Evolutionary conservation across 2,888 invertebrate genomes (phyloP), one percentile per base, ranked within the genome.

Genomic region (Nomada flava): DNA sequence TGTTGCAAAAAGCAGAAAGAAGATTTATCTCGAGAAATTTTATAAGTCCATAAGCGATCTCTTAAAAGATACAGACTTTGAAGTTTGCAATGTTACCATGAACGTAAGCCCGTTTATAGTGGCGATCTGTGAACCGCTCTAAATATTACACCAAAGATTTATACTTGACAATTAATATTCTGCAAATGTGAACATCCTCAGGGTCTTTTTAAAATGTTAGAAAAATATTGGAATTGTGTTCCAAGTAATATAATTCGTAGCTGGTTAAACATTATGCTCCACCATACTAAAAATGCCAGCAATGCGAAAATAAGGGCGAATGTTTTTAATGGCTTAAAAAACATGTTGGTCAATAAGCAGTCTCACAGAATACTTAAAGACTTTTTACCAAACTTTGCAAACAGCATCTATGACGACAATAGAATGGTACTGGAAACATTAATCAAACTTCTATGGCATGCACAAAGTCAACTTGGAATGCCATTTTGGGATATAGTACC

Each of bases 61-160:
- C 42, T 62, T 90, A 9, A 64, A 72, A 44, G 87, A 90, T 78
- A 29, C 78, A 2, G 68, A 86, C 74, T 20, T 72, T 36, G 64
- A 86, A 76, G 88, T 90, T 55, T 84, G 86, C n/a, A 70, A 74
- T 65, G 52, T 86, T 47, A 81, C 88, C 55, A 69, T 90, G 20
- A 85, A 85, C 42, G 90, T 90, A 86, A 79, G 81, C 42, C 9
- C 63, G 44, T 36, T 57, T 69, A 18, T 7, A 44, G 44, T 2
- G 2, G 13, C 5, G 5, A 29, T 11, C n/a, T 47, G 29, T n/a
- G 15, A 36, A 18, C 7, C 15, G 3, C 60, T 15, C 26, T 4
- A 11, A 60, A 62, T 13, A 44, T 52, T 50, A 20, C 15, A 50
- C 29, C 50, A 73, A 36, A 20, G 13, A 52, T 11, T 53, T 55